phyloP scores from a whole-genome alignment of 1,140 invertebrate genomes.

The Drosophila busckii region DNA sequence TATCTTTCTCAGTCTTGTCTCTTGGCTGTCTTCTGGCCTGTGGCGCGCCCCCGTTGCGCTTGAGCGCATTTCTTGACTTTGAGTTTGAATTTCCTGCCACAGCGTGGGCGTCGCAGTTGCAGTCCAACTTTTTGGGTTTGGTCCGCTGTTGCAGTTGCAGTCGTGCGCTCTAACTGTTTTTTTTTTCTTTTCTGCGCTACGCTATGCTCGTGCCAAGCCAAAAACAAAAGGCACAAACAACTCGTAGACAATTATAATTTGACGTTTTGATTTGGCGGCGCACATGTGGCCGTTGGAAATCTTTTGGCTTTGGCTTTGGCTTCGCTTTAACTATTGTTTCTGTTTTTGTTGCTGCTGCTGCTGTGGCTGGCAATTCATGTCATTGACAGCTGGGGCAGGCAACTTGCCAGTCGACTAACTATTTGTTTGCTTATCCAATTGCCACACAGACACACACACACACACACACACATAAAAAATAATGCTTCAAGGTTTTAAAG shows the following conservation, averaged over 20 bases:
- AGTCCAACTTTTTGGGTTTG: slow-evolving; percentile 2
- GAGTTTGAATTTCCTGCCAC: slow-evolving; percentile 28
- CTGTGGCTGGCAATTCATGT: slow-evolving; percentile 60
- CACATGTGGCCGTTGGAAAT: slow-evolving; percentile 45
- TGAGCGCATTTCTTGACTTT: slow-evolving; percentile 65
- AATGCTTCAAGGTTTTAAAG: slow-evolving; percentile 50
- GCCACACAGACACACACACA: slow-evolving; percentile 7
- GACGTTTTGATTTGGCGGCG: slow-evolving; percentile 71
- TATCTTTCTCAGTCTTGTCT: slow-evolving; percentile 1
- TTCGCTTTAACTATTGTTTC: slow-evolving; percentile 28
- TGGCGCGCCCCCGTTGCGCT: slow-evolving; percentile 56
- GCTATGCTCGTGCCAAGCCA: slow-evolving; percentile 50
- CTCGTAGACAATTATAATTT: slow-evolving; percentile 74
- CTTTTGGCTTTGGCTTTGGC: slow-evolving; percentile 24
- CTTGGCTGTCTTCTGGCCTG: slow-evolving; percentile 8
- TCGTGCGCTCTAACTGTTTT: background rate
- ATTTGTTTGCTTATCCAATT: slow-evolving; percentile 44
- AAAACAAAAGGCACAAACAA: slow-evolving; percentile 17
- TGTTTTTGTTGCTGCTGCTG: slow-evolving; percentile 14
- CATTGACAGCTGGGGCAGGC: slow-evolving; percentile 56
- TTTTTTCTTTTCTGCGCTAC: too few species aligned
- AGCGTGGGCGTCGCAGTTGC: slow-evolving; percentile 54
- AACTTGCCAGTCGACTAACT: slow-evolving; percentile 23
- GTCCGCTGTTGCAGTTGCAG: slow-evolving; percentile 27
- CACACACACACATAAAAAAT: slow-evolving; percentile 19